Evolutionary conservation across 2,113 vertebrate species (phyloP).

Genomic region (Bucco capensis): DNA sequence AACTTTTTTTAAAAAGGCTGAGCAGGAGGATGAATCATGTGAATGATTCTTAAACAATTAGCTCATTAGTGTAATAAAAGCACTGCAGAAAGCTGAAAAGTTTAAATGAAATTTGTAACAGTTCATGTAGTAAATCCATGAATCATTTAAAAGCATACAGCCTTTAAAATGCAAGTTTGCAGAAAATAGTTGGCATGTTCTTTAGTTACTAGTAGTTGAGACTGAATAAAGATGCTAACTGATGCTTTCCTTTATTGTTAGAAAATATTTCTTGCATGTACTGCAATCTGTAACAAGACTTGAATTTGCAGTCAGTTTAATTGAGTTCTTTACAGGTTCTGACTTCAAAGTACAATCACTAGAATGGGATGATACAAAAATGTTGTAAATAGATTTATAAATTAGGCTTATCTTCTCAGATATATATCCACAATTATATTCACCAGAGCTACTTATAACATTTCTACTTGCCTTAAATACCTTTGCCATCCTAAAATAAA

Average conservation of each 20-base stretch:
- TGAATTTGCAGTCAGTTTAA: not conserved
- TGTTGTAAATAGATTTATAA: not conserved
- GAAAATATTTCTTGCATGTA: not conserved
- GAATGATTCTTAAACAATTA: conserved; percentile 68
- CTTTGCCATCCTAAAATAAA: not conserved
- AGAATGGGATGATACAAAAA: not conserved
- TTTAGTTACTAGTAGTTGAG: not conserved
- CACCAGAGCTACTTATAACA: not conserved
- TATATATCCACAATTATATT: not conserved
- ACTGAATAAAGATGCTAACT: not conserved
- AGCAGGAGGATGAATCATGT: conserved; percentile 51
- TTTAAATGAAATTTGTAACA: conserved; percentile 32
- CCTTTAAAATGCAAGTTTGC: conserved; percentile 14
- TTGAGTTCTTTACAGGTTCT: not conserved
- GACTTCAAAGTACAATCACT: not conserved
- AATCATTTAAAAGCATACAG: not conserved
- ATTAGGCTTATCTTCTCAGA: not conserved
- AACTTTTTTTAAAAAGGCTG: conserved; percentile 15
- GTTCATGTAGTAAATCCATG: not conserved
- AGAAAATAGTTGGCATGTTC: not conserved
- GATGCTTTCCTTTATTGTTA: not conserved
- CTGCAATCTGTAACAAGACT: not conserved
- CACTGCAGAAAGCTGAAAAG: not conserved
- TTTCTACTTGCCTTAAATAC: not conserved
- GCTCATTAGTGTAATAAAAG: conserved; percentile 66